Percentiles rank a stretch among this genome's conserved stretches.
Evolutionary conservation across 2,113 vertebrate species (phyloP).

Genomic region (Antechinus stuartii): DNA sequence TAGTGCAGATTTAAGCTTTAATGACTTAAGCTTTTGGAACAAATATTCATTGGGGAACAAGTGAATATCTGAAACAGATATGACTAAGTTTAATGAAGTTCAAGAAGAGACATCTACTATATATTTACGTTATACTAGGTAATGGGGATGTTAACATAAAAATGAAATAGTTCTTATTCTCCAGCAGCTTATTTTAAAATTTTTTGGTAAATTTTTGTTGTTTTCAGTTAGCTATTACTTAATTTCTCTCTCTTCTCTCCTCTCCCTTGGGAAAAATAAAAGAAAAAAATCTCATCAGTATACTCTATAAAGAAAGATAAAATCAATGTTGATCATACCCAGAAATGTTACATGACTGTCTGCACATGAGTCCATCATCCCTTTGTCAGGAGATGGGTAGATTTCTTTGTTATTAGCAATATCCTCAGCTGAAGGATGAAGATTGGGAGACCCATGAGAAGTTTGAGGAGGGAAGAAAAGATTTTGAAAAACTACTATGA

Average conservation of each 20-base stretch:
- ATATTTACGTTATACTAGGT: background rate
- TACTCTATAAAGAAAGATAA: background rate
- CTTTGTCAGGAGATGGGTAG: background rate
- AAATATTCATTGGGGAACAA: background rate
- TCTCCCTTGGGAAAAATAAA: background rate
- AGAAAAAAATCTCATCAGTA: background rate
- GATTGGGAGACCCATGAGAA: background rate
- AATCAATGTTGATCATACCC: background rate
- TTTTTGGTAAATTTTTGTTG: background rate
- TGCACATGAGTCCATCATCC: background rate
- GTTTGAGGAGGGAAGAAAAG: background rate
- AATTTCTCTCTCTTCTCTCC: background rate
- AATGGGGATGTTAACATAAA: background rate
- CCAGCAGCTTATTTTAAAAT: background rate
- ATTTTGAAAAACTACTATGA: background rate
- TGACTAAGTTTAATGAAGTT: background rate
- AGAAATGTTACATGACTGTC: background rate
- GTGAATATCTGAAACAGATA: background rate
- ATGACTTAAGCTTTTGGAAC: background rate
- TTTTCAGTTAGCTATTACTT: background rate
- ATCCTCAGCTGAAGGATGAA: background rate
- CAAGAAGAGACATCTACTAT: background rate
- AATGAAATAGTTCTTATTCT: background rate
- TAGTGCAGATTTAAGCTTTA: background rate
- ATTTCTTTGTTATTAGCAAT: background rate